A percentile compares a stretch with the other conserved stretches of the same genome.
Evolutionary conservation across 2,888 invertebrate genomes (phyloP).

Genomic region (Thysanoteuthis rhombus): DNA sequence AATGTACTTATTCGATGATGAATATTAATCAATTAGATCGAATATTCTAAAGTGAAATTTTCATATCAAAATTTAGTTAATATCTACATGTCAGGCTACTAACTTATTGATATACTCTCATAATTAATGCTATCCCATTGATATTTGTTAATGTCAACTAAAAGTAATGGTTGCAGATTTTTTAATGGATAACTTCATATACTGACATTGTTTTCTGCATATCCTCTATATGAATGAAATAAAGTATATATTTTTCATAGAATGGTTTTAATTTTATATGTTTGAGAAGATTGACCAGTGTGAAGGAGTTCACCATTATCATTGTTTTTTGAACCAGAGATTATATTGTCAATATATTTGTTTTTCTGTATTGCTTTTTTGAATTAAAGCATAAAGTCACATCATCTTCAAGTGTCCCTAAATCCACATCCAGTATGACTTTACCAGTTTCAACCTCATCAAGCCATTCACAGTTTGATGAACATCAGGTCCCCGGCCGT

Average conservation of each 20-base stretch:
- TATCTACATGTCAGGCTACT: too few species aligned
- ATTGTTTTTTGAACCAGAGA: neutral
- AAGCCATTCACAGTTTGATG: conserved; percentile 64
- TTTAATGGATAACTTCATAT: too few species aligned
- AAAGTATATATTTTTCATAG: neutral
- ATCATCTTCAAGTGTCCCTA: conserved; percentile 61
- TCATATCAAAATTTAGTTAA: too few species aligned
- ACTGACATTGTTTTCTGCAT: too few species aligned
- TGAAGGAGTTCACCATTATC: too few species aligned
- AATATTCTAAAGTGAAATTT: too few species aligned
- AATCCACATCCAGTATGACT: conserved; percentile 64
- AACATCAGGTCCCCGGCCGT: conserved; percentile 33
- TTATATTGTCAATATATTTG: neutral
- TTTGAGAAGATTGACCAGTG: neutral
- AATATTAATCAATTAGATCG: too few species aligned
- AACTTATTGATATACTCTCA: too few species aligned
- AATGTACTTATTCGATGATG: too few species aligned
- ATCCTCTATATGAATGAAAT: neutral
- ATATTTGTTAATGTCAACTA: too few species aligned
- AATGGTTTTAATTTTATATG: neutral
- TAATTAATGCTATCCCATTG: too few species aligned
- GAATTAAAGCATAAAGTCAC: conserved; percentile 44
- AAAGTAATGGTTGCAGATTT: too few species aligned
- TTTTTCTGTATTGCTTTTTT: neutral
- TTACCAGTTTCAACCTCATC: conserved; percentile 64